Base-by-base conservation (phyloP, 2,797 vertebrate species). In the Benthosema pterotum region DNA sequence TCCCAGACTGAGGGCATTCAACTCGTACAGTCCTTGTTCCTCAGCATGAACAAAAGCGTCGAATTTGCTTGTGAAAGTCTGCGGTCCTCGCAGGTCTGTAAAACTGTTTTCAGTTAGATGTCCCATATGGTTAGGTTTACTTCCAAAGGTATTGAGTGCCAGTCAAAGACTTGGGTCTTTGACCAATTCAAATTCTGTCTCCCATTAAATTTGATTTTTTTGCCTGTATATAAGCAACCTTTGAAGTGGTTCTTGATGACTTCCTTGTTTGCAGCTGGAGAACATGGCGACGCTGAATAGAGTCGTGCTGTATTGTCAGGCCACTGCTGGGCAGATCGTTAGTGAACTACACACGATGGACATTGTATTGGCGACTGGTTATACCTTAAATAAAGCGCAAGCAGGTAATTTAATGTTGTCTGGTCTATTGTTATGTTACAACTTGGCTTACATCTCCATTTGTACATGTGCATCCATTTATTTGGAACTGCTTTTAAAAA, bases 41-140 rank as follows among this genome's bases (percentile, higher is more conserved):
- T 87, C 70, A 93, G 81, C 73, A 79, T 96, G 71, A 94, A 94
- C 69, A 88, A 95, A 65, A 92, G 93, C 49, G 89, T 93, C 5
- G 83, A 70, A 0, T 76, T 89, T 69, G 81, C 92, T 3, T 92
- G 93, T 1, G 89, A 95, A 8, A 90, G 93, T 86, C 87, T 95
- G 69, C 86, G 89, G 7, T 69, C 80, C 60, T 90, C 89, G 72
- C 92, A 95, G 95, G 96, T 38, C 8, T 9, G 32, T 38, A 38
- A 38, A 38, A 9, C 32, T 38, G 32, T 1, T 38, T 38, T 38
- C 32, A 9, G n/a, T n/a, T n/a, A n/a, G 32, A 38, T 38, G 32
- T 32, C 7, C 9, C 32, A 38, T 2, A 9, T 11, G 9, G 32
- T 38, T 38, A 9, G 2, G 32, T 38, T 32, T 6, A 6, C 22